phyloP scores from a whole-genome alignment of 2,797 vertebrate genomes.

The Morelia viridis region DNA sequence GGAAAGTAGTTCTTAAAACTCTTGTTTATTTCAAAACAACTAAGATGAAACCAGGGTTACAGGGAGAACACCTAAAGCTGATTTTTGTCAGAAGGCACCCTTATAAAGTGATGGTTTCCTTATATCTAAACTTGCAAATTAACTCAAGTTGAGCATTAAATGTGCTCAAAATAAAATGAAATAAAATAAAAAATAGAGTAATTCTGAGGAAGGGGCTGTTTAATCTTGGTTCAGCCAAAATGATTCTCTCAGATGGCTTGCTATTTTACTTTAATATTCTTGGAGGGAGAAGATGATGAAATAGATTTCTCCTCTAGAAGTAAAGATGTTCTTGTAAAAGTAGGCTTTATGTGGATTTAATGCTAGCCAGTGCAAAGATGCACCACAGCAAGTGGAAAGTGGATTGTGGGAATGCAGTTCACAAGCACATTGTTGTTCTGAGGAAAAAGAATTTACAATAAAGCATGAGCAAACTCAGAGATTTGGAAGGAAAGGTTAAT shows the following conservation, averaged over 20 bases:
- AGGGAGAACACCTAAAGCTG: background rate
- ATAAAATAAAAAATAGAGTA: background rate
- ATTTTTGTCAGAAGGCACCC: background rate
- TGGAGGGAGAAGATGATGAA: background rate
- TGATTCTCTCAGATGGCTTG: background rate
- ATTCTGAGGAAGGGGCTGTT: background rate
- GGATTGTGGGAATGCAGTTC: background rate
- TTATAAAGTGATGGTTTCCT: background rate
- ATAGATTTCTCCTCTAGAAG: background rate
- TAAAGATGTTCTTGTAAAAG: background rate
- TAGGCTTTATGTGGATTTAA: background rate
- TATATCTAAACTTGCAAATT: background rate
- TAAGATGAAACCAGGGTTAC: background rate
- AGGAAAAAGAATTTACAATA: background rate
- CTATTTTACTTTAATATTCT: background rate
- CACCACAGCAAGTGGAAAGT: background rate
- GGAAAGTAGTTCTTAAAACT: background rate
- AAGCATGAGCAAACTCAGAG: background rate
- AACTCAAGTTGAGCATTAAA: background rate
- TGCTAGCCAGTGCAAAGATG: background rate
- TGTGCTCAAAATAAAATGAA: background rate
- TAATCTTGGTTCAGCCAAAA: background rate
- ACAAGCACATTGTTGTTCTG: background rate
- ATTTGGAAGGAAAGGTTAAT: background rate
- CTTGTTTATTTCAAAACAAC: background rate